Evolutionary conservation across 2,888 invertebrate species (phyloP), one percentile per base, ranked within the genome.

Genomic region (Tachina fera): DNA sequence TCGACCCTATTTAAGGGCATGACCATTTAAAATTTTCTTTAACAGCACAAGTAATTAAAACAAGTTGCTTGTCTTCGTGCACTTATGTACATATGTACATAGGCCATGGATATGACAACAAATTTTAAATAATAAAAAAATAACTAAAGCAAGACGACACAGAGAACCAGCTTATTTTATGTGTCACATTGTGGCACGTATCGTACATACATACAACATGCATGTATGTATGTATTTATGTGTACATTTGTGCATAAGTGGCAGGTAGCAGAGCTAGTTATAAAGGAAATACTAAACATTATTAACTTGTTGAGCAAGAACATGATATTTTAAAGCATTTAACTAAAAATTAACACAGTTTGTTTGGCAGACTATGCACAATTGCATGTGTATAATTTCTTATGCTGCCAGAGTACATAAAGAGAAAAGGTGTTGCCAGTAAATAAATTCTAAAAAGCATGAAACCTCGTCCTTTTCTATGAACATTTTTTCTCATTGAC

Each of bases 1-100:
- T 13, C 77, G 72, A 81, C 84, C 81, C 74, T 81, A 72, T 77
- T 77, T 74, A 75, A 82, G 85, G 85, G 70, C 75, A 82, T 79
- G 78, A 75, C 82, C 74, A 70, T 67, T 60, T 71, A 19, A 53
- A 74, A 51, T 43, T 31, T 31, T 58, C 58, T 67, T 9, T 14
- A 67, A 74, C 31, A 53, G 31, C 19, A 45, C 45, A 72, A 80
- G 58, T 58, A 80, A 68, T 74, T 60, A 61, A 81, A 67, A 67
- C 80, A 74, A 81, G 60, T 81, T 79, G 63, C 43, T 74, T 79
- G 63, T 49, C 53, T 47, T 49, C 53, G 39, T 58, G 41, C 56
- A 16, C 10, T 43, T 16, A n/a, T n/a, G n/a, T n/a, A n/a, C n/a
- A n/a, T n/a, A n/a, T n/a, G n/a, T n/a, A n/a, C n/a, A n/a, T n/a